These are phyloP conservation scores for Sander vitreus DNA, from an alignment of 2,113 vertebrate species.

Conservation along the genomic window DNA sequence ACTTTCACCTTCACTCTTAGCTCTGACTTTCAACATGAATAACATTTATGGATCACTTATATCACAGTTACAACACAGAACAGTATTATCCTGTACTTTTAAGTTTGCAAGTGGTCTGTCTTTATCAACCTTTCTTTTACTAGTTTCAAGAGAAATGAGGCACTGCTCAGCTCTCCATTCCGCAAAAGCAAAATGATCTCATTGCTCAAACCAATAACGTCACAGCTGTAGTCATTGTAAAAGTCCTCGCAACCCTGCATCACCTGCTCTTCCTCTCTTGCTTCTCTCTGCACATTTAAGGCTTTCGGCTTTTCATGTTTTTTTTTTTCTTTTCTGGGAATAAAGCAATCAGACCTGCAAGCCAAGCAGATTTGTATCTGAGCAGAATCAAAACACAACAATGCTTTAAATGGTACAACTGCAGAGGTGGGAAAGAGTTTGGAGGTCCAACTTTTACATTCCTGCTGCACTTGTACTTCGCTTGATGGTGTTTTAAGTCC, in stretches of 20 bases:
- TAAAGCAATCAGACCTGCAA: conserved; percentile 3
- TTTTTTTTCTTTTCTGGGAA: not conserved
- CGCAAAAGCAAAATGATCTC: not conserved
- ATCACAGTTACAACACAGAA: not conserved
- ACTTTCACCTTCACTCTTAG: not conserved
- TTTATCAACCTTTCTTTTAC: not conserved
- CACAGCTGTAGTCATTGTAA: not conserved
- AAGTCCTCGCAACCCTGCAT: not conserved
- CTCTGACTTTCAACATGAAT: not conserved
- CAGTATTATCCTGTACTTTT: not conserved
- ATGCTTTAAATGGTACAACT: not conserved
- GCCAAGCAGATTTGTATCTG: conserved; percentile 1
- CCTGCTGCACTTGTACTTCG: not conserved
- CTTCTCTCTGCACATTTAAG: not conserved
- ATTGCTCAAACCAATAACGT: not conserved
- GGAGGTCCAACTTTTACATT: conserved; percentile 11
- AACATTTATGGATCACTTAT: not conserved
- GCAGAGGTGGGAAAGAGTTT: not conserved
- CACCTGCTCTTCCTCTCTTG: conserved; percentile 17
- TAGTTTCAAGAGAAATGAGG: conserved; percentile 21
- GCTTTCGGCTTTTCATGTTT: not conserved
- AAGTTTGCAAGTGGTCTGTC: not conserved
- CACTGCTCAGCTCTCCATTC: not conserved
- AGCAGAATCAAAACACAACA: conserved; percentile 31
- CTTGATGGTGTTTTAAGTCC: too few species aligned